A percentile compares a stretch with the other conserved stretches of the same genome.
These are phyloP conservation scores for Drosophila birchii DNA, from an alignment of 2,888 invertebrate species.

Conservation along the genomic window DNA sequence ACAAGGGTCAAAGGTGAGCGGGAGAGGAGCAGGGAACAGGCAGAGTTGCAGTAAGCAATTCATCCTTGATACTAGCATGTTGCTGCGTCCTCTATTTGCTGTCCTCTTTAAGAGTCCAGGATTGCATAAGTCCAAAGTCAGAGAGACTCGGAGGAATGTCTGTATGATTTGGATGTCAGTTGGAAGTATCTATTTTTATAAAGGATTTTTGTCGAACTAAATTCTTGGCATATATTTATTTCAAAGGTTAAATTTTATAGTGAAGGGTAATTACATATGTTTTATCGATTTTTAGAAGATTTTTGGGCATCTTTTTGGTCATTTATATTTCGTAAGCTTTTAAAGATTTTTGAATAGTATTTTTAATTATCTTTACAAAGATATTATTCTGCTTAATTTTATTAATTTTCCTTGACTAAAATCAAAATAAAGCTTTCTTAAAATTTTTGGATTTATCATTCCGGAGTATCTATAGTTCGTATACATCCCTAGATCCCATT, in stretches of 20 bases:
- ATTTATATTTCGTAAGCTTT: neutral
- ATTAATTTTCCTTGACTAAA: neutral
- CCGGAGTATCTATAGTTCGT: constrained; percentile 1
- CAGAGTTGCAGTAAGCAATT: constrained; percentile 57
- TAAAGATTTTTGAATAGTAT: neutral
- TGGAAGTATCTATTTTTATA: neutral
- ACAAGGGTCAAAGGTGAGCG: constrained; percentile 1
- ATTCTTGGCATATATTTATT: neutral
- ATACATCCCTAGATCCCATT: neutral
- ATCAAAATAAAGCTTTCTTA: neutral
- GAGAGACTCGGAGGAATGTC: constrained; percentile 4
- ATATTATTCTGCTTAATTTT: neutral
- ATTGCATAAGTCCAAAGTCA: constrained; percentile 41
- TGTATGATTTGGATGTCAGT: constrained; percentile 1
- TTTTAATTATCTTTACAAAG: too few species aligned
- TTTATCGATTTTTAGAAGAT: neutral
- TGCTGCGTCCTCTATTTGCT: constrained; percentile 50
- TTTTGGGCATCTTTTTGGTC: neutral
- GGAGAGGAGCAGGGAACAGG: neutral
- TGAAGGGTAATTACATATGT: neutral
- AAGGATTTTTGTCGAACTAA: neutral
- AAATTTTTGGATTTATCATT: fast-evolving
- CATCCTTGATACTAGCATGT: constrained; percentile 63
- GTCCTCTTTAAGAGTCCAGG: constrained; percentile 19
- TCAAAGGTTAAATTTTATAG: neutral